Percentiles rank a stretch among this genome's conserved stretches.
Evolutionary conservation across 2,113 vertebrate species (phyloP).

Genomic region (Sorex araneus): DNA sequence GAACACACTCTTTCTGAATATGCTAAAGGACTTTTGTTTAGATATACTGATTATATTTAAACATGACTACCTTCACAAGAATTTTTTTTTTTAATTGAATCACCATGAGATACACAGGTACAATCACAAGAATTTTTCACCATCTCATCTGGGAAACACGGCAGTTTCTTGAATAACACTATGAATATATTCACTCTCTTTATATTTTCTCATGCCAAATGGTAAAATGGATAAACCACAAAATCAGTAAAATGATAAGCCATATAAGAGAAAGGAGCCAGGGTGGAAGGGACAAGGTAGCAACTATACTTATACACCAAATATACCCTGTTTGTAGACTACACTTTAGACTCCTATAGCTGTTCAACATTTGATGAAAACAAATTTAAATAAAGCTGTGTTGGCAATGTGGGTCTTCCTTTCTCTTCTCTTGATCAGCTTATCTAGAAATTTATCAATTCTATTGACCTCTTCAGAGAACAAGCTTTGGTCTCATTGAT

Average conservation of each 20-base stretch:
- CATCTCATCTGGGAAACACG: background rate
- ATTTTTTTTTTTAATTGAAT: constrained; percentile 2
- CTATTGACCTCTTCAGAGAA: constrained; percentile 67
- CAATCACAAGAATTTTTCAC: background rate
- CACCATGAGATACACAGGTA: no score
- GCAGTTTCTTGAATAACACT: background rate
- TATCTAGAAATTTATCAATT: constrained; percentile 69
- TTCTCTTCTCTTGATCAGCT: constrained; percentile 57
- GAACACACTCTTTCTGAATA: constrained; percentile 25
- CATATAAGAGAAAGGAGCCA: background rate
- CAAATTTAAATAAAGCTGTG: constrained; percentile 6
- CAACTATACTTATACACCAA: background rate
- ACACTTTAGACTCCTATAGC: background rate
- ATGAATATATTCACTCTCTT: background rate
- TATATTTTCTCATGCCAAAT: background rate
- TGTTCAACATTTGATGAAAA: constrained; percentile 35
- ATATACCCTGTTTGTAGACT: background rate
- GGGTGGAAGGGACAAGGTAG: background rate
- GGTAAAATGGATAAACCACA: background rate
- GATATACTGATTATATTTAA: background rate
- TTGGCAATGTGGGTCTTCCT: constrained; percentile 34
- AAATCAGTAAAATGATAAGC: background rate
- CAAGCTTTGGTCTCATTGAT: constrained; percentile 66
- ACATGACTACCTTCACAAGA: background rate
- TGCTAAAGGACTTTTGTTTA: constrained; percentile 15